Evolutionary conservation across 2,888 invertebrate genomes (phyloP).

Genomic region (Zelleria hepariella): DNA sequence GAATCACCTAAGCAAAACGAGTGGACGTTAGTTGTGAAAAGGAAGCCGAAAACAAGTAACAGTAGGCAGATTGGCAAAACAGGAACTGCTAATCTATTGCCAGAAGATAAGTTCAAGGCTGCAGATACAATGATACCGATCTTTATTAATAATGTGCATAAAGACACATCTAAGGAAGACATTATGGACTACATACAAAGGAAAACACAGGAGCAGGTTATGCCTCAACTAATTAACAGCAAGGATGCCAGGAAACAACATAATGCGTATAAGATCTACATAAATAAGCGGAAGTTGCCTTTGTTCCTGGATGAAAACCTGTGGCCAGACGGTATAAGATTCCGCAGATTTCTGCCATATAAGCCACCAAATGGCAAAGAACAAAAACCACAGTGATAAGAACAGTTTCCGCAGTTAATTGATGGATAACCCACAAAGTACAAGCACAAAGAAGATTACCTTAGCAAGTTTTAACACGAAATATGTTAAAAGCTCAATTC

Average conservation of each 20-base stretch:
- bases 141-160: slow-evolving; percentile 8
- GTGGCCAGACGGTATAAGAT: slow-evolving; percentile 12
- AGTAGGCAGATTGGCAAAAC: slow-evolving; percentile 5
- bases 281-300: slow-evolving; percentile 7
- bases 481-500: not conserved
- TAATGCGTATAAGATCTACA: slow-evolving; percentile 11
- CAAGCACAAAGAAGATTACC: not conserved
- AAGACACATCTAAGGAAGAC: slow-evolving; percentile 1
- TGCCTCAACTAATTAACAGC: not conserved
- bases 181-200: not conserved
- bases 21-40: not conserved
- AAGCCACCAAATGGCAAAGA: not conserved
- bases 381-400: too few relatives aligned
- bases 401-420: too few relatives aligned
- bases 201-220: not conserved
- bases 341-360: slow-evolving; percentile 7
- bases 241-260: not conserved
- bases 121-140: slow-evolving; percentile 7
- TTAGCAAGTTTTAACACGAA: not conserved
- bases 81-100: not conserved
- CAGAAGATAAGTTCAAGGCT: slow-evolving; percentile 5
- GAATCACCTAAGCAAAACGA: not conserved
- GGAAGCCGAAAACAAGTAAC: slow-evolving; percentile 5
- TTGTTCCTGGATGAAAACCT: slow-evolving; percentile 10
- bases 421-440: not conserved